These are phyloP conservation scores for Spilosoma lubricipeda DNA, from an alignment of 2,888 invertebrate genomes.

Conservation along the genomic window DNA sequence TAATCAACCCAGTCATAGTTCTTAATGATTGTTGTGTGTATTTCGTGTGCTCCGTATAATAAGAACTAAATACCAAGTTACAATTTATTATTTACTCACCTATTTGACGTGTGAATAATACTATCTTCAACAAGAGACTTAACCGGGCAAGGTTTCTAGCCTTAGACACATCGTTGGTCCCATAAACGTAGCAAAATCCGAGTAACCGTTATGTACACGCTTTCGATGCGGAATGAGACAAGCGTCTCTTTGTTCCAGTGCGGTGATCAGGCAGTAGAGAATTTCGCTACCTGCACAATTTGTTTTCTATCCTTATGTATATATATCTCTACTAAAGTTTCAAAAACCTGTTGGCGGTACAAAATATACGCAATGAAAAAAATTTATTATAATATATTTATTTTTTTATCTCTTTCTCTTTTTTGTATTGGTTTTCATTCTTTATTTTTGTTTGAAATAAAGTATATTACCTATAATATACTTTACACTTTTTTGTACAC, in stretches of 20 bases:
- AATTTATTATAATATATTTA: too few relatives aligned
- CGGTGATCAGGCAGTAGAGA: not conserved
- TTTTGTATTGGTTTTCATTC: too few relatives aligned
- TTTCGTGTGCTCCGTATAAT: not conserved
- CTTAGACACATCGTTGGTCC: not conserved
- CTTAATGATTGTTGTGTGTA: not conserved
- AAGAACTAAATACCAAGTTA: not conserved
- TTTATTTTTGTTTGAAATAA: too few relatives aligned
- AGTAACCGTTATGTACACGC: not conserved
- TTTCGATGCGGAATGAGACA: not conserved
- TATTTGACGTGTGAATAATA: not conserved
- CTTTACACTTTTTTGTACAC: constrained; percentile 20
- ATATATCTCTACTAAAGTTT: not conserved
- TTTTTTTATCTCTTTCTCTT: too few relatives aligned
- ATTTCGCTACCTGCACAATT: too few relatives aligned
- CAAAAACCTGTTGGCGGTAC: too few relatives aligned
- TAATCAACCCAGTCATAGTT: constrained; percentile 15
- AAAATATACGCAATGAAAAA: too few relatives aligned
- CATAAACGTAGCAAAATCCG: not conserved
- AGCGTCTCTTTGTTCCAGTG: too few relatives aligned
- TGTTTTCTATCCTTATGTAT: too few relatives aligned
- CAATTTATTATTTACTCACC: not conserved
- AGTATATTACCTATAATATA: not conserved
- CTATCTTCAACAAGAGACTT: not conserved
- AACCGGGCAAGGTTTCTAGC: not conserved